Base-by-base conservation (phyloP, 2,113 vertebrate genomes). In the Beaufortia kweichowensis region DNA sequence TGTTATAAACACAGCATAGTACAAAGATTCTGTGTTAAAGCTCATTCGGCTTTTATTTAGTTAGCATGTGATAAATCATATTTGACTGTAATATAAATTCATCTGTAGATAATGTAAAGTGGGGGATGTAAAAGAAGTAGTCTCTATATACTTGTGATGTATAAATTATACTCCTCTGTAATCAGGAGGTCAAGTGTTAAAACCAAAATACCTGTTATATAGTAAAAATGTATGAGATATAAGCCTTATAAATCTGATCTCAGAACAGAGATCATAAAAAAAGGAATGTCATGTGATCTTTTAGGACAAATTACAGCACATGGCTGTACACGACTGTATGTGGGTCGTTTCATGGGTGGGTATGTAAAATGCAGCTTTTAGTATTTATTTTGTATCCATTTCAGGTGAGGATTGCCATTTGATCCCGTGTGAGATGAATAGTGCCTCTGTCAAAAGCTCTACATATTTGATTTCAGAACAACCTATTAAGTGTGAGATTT, bases 391-490 rank as follows among this genome's bases (percentile, higher is more conserved):
- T 80, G 70, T 82, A 83, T 87, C 80, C 17, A 79, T 84, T 83
- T 67, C 73, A 77, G 53, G 75, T 43, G n/a, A 29, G 61, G 28
- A 26, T 41, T 35, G 83, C 64, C 85, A 89, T 77, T 74, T 76
- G 85, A 90, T 89, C 86, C 80, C 17, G 46, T 83, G 75, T 85
- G 59, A 26, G 50, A 57, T 82, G 46, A 82, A 78, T 79, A 41
- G 43, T 29, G 72, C 59, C 84, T 60, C 67, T 17, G 64, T 63
- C 79, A 56, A 57, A 46, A 63, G 79, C 3, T 19, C 23, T 83
- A 80, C 75, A 85, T 86, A 85, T 90, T 83, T 86, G 71, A 86
- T 89, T 89, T 87, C 88, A 89, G 68, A 17, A 41, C 76, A 77
- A 76, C 76, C 76, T 84, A 82, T 87, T 83, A 72, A 65, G 31